Evolutionary conservation across 2,888 invertebrate genomes (phyloP).

Genomic region (Sarcophaga rosellei): DNA sequence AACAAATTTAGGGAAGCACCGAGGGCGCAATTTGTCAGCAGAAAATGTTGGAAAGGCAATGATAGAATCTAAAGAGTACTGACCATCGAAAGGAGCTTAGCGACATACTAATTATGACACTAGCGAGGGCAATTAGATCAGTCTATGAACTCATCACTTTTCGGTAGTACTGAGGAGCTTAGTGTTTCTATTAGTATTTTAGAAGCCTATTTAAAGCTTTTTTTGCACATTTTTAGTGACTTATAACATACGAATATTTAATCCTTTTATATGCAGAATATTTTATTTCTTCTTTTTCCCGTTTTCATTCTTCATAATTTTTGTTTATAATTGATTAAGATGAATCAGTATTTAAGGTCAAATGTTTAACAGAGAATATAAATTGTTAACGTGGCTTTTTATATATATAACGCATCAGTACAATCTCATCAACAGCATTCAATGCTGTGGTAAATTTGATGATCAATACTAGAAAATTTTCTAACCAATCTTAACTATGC

Average conservation of each 20-base stretch:
- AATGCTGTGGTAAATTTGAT: not conserved
- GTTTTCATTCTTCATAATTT: not conserved
- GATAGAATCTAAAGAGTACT: no score
- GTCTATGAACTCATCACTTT: no score
- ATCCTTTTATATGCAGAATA: not conserved
- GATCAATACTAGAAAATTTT: conserved; percentile 31
- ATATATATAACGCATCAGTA: conserved; percentile 66
- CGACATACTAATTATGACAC: no score
- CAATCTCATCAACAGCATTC: conserved; percentile 48
- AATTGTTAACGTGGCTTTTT: conserved; percentile 79
- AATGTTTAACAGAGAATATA: conserved; percentile 80
- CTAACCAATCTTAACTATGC: conserved; percentile 32
- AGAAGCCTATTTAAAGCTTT: no score
- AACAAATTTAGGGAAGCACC: no score
- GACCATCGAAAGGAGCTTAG: no score
- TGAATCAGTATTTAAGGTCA: conserved; percentile 81
- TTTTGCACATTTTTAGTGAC: no score
- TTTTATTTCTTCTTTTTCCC: conserved; percentile 55
- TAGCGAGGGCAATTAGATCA: no score
- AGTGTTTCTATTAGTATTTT: no score
- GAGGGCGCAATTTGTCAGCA: no score
- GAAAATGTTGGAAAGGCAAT: no score
- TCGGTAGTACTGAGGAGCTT: no score
- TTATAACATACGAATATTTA: not conserved
- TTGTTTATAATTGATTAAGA: conserved; percentile 80